These are phyloP conservation scores for Sarcophaga rosellei DNA, from an alignment of 2,888 invertebrate genomes.

Conservation along the genomic window DNA sequence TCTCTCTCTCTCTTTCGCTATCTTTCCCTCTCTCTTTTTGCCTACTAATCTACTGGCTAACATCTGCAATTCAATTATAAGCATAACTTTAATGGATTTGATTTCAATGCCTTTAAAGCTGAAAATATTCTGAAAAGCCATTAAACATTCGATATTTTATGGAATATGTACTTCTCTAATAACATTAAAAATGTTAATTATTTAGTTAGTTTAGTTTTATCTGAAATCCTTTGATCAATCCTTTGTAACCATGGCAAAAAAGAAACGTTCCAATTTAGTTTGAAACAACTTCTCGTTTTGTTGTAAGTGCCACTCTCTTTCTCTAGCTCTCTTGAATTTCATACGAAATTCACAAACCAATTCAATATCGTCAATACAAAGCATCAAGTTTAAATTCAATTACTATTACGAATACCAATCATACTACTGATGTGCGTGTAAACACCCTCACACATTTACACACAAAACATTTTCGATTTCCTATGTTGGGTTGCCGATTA, in stretches of 20 bases:
- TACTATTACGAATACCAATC: conserved; percentile 53
- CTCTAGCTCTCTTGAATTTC: background rate
- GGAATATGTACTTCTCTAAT: too few relatives aligned
- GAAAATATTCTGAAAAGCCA: too few relatives aligned
- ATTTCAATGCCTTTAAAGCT: too few relatives aligned
- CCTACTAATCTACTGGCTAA: too few relatives aligned
- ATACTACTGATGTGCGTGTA: background rate
- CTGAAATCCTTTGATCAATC: background rate
- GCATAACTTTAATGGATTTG: too few relatives aligned
- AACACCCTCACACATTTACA: background rate
- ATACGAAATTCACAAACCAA: conserved; percentile 28
- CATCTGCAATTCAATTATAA: too few relatives aligned
- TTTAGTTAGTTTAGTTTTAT: background rate
- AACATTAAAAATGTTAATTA: background rate
- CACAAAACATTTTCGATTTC: background rate
- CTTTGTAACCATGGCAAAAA: background rate
- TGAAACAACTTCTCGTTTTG: background rate
- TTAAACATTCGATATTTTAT: too few relatives aligned
- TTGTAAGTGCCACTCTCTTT: background rate
- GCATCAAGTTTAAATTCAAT: conserved; percentile 60
- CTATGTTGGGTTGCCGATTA: background rate
- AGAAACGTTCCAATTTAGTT: background rate
- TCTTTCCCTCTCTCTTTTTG: too few relatives aligned
- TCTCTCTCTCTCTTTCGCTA: too few relatives aligned
- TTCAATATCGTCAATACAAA: conserved; percentile 36